Base-by-base conservation (phyloP, 1,140 invertebrate species). In the Polypedilum vanderplanki region DNA sequence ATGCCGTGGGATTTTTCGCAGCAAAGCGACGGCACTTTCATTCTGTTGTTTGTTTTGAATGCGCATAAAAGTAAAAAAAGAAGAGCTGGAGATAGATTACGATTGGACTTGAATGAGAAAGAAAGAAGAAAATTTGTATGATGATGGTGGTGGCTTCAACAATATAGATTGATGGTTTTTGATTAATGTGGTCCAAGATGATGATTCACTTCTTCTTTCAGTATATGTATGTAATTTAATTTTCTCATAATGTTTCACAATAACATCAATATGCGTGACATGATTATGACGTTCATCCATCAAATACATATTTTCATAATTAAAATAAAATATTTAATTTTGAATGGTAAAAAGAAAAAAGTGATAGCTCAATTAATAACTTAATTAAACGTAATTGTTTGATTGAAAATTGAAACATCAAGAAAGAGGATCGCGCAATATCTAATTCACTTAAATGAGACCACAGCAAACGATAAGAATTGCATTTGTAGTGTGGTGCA, bases 371-470 rank as follows among this genome's bases (percentile, higher is more conserved):
- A 70, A 70, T 70, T 70, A 70, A 70, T 70, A 20, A 22, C 65
- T 70, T 70, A 70, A 70, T 70, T 70, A 70, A 70, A 70, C 17
- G 65, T 70, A 1, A 18, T 70, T 18, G 17, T 18, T 20, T 70
- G 15, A 18, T 20, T 70, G n/a, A 17, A 70, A 70, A 70, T 70
- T 70, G 65, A 70, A 70, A 70, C 18, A 70, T 70, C 65, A 70
- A 70, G n/a, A 67, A 18, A 67, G 20, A 22, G 17, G 65, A 57
- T 57, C 46, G n/a, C 8, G 46, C 10, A 57, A 57, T 17, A 3
- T 57, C 10, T 57, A 57, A 15, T n/a, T n/a, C n/a, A n/a, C n/a
- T n/a, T n/a, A n/a, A n/a, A n/a, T n/a, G n/a, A n/a, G n/a, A n/a
- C n/a, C n/a, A n/a, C 18, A 20, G 64, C 17, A 9, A 70, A 70